phyloP scores from a whole-genome alignment of 2,888 invertebrate genomes.

The Lamproptera curius region DNA sequence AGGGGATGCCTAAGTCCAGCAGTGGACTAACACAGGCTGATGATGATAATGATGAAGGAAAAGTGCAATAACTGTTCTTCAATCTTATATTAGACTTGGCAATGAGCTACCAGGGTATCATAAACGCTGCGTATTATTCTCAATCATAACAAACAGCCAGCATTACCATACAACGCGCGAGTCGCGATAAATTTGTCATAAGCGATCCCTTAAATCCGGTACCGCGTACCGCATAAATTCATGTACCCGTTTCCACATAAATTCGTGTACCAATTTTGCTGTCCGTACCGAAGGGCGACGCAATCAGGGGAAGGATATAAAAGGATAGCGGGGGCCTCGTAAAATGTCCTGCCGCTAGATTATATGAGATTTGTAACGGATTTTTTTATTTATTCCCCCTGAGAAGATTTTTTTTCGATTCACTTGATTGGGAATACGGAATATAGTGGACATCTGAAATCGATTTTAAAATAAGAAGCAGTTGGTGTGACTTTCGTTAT shows the following conservation, averaged over 20 bases:
- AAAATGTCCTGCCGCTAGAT: conserved; percentile 66
- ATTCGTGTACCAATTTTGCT: conserved; percentile 41
- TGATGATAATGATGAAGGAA: not conserved
- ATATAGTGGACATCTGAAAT: too few species aligned
- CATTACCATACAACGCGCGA: conserved; percentile 7
- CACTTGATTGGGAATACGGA: too few species aligned
- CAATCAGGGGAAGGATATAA: conserved; percentile 70
- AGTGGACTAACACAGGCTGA: too few species aligned
- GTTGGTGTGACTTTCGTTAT: too few species aligned
- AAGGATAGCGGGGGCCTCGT: conserved; percentile 61
- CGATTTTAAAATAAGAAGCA: too few species aligned
- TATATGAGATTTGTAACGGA: conserved; percentile 60
- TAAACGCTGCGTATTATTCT: not conserved
- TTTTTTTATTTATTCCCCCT: conserved; percentile 30
- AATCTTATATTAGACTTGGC: not conserved
- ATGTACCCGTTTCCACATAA: conserved; percentile 43
- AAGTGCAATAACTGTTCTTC: not conserved
- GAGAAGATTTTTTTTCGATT: too few species aligned
- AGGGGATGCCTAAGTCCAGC: too few species aligned
- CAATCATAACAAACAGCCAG: not conserved
- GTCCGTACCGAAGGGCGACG: conserved; percentile 50
- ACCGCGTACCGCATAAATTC: conserved; percentile 13
- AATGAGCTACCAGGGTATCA: not conserved
- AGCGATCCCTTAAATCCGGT: conserved; percentile 23
- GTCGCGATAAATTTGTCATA: conserved; percentile 15